Evolutionary conservation across 2,888 invertebrate genomes (phyloP), one percentile per base, ranked within the genome.

Genomic region (Caenorhabditis sinica): DNA sequence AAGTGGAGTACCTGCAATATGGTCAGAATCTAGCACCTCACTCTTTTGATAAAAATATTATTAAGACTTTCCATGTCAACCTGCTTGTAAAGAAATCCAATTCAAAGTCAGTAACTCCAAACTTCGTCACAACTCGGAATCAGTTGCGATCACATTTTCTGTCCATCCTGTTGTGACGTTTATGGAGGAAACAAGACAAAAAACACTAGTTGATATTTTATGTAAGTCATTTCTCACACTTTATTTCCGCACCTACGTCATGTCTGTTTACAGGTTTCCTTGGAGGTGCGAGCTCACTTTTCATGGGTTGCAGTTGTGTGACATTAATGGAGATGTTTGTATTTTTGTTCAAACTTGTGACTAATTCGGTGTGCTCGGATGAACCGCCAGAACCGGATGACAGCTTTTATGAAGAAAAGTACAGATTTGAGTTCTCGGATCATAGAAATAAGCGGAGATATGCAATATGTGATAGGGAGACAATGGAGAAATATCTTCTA

Each of bases 271-370:
- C 58, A 88, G 88, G 85, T 69, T 82, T 65, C 30, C 73, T 88
- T 17, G 88, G 88, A 33, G 88, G 88, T 8, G 83, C 84, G 1
- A 87, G 86, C n/a, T 88, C 88, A 25, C 74, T 88, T 23, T 88
- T 88, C 56, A 84, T 88, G 77, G 88, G 88, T 40, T 88, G 87
- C 66, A 88, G 88, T 65, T 88, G 88, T 76, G 83, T 88, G 17
- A 88, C 88, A 25, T 51, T 88, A n/a, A 87, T 88, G 87, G 88
- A 88, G 75, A 86, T 83, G 60, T 88, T 88, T 71, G 79, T 88
- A 13, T 88, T 86, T 79, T 51, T 88, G 8, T 87, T 88, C 77
- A 88, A 88, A 66, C 80, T 86, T 0, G 80, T 88, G 51, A 51
- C 72, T 3, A 84, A 58, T 15, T 84, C 84, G 0, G 66, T 66